These are phyloP conservation scores for Potamarius usumacintae DNA, from an alignment of 2,113 vertebrate genomes.

Conservation along the genomic window DNA sequence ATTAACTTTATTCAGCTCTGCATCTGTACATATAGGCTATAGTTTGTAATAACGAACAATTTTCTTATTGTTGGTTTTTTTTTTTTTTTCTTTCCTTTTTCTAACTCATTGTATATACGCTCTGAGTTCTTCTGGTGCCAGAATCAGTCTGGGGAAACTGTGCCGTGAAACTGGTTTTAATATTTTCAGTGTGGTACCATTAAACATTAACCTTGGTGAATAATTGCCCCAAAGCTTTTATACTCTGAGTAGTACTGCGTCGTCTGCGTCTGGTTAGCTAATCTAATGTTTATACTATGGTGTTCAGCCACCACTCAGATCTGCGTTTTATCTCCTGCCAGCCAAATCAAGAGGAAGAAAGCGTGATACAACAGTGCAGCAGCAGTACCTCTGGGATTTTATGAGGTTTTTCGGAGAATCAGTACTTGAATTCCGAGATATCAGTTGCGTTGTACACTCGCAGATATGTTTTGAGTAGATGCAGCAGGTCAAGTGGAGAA, in stretches of 20 bases:
- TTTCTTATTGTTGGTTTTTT: too few relatives aligned
- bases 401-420: neutral
- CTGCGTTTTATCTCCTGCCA: conserved; percentile 26
- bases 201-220: conserved; percentile 41
- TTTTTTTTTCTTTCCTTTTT: neutral
- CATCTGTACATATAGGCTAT: neutral
- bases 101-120: neutral
- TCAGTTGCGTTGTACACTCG: neutral
- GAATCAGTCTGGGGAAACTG: neutral
- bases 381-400: neutral
- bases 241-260: too few relatives aligned
- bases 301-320: neutral
- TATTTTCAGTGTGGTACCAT: neutral
- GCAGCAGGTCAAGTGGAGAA: neutral
- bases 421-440: neutral
- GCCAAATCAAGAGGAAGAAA: neutral
- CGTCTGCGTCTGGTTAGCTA: neutral
- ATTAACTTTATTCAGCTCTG: neutral
- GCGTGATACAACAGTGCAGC: neutral
- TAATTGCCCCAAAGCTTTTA: neutral
- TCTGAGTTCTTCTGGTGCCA: neutral
- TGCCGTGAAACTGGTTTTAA: neutral
- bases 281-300: conserved; percentile 9
- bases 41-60: neutral
- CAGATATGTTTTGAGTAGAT: neutral